These are phyloP conservation scores for Anableps anableps DNA, from an alignment of 2,797 vertebrate genomes.

Conservation along the genomic window DNA sequence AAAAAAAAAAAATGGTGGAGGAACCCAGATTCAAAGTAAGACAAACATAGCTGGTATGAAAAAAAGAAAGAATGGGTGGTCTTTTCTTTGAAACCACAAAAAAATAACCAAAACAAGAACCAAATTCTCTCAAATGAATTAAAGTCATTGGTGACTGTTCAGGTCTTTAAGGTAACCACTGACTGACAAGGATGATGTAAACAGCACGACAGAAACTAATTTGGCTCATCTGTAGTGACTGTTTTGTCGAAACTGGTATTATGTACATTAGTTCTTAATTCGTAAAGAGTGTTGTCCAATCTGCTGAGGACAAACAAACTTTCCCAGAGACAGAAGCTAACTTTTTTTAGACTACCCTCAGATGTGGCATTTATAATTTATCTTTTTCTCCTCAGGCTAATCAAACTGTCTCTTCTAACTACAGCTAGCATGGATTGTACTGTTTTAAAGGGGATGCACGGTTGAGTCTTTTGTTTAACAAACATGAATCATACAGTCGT, in stretches of 20 bases:
- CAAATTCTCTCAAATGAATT: constrained; percentile 32
- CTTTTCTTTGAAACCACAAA: constrained; percentile 42
- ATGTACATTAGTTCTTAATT: constrained; percentile 14
- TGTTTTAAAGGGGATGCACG: background rate
- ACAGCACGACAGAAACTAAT: constrained; percentile 32
- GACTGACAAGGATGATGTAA: constrained; percentile 29
- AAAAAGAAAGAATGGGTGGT: constrained; percentile 31
- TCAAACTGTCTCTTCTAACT: background rate
- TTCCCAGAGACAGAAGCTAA: constrained; percentile 21
- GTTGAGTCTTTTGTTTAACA: background rate
- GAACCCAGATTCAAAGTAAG: background rate
- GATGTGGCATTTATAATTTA: background rate
- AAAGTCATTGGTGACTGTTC: constrained; percentile 40
- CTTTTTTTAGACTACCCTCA: background rate
- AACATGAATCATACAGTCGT: background rate
- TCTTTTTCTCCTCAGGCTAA: background rate
- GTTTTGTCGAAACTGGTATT: constrained; percentile 21
- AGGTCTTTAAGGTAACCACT: constrained; percentile 39
- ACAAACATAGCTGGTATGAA: background rate
- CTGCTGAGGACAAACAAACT: constrained; percentile 8
- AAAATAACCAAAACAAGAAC: constrained; percentile 50
- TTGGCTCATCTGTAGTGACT: constrained; percentile 16
- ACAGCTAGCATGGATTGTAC: background rate
- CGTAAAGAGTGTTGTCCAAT: constrained; percentile 5
- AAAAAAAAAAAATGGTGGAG: too few relatives aligned